Evolutionary conservation across 2,888 invertebrate genomes (phyloP).

Genomic region (Plemyria rubiginata): DNA sequence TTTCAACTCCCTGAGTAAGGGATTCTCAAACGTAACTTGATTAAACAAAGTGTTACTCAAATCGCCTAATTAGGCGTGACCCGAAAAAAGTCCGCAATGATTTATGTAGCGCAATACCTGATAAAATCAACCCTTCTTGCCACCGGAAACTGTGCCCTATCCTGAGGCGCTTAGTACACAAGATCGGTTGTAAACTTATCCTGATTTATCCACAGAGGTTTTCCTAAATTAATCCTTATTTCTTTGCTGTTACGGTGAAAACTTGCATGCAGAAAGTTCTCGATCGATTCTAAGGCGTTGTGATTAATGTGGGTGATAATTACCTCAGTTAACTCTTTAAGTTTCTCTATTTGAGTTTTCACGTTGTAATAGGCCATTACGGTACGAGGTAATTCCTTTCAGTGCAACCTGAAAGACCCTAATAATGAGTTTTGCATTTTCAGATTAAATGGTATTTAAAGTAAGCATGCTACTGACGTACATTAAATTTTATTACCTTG

Average conservation of each 20-base stretch:
- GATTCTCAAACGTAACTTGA: slow-evolving; percentile 31
- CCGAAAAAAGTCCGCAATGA: slow-evolving; percentile 43
- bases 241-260: slow-evolving; percentile 25
- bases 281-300: slow-evolving; percentile 30
- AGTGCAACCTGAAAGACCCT: slow-evolving; percentile 12
- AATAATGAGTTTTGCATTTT: slow-evolving; percentile 6
- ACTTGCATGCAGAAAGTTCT: slow-evolving; percentile 26
- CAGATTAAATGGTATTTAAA: no score
- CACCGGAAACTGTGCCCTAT: slow-evolving; percentile 30
- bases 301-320: slow-evolving; percentile 44
- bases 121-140: slow-evolving; percentile 37
- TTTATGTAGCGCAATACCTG: slow-evolving; percentile 37
- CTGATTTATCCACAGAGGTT: slow-evolving; percentile 9
- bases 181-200: slow-evolving; percentile 14
- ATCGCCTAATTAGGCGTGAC: slow-evolving; percentile 43
- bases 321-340: slow-evolving; percentile 41
- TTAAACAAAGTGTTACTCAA: slow-evolving; percentile 41
- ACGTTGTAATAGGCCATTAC: slow-evolving; percentile 37
- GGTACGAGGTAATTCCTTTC: slow-evolving; percentile 4
- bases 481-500: no score
- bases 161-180: slow-evolving; percentile 7
- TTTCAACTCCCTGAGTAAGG: slow-evolving; percentile 23
- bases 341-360: slow-evolving; percentile 39
- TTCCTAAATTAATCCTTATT: slow-evolving; percentile 22
- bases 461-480: no score